A percentile compares a stretch with the other conserved stretches of the same genome.
phyloP scores from a whole-genome alignment of 2,113 vertebrate genomes.

The Lathamus discolor region DNA sequence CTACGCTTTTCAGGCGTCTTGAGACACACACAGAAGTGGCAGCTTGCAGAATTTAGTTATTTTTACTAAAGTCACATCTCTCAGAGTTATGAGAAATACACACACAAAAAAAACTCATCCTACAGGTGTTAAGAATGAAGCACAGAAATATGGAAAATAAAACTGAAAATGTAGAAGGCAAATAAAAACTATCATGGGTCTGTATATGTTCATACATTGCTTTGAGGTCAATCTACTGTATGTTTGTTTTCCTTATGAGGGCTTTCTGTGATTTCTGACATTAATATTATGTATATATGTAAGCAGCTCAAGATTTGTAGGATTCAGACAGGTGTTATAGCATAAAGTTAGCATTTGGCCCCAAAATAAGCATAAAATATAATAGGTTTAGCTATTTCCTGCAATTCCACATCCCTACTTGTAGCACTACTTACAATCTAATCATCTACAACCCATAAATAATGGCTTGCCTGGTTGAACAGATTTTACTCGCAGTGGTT shows the following conservation, averaged over 20 bases:
- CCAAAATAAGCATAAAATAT: not conserved
- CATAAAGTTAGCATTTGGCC: not conserved
- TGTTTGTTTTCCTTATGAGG: not conserved
- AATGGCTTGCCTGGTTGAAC: not conserved
- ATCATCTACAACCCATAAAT: not conserved
- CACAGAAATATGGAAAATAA: not conserved
- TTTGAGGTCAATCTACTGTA: not conserved
- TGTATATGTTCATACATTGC: not conserved
- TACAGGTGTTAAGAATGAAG: not conserved
- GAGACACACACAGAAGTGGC: not conserved
- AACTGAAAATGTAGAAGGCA: not conserved
- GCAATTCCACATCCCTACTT: not conserved
- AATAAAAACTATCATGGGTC: not conserved
- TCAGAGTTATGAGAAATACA: not conserved
- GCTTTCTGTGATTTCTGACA: not conserved
- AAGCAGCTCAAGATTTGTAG: not conserved
- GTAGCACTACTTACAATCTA: not conserved
- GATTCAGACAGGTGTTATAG: not conserved
- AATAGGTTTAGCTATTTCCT: not conserved
- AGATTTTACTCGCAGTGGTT: not conserved
- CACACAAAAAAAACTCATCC: not conserved
- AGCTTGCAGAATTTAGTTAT: not conserved
- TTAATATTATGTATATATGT: not conserved
- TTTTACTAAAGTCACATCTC: not conserved
- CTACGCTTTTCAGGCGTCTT: not conserved